These are phyloP conservation scores for Trachythela sp. DNA, from an alignment of 64 coral and sea anemone genomes.

Conservation along the genomic window DNA sequence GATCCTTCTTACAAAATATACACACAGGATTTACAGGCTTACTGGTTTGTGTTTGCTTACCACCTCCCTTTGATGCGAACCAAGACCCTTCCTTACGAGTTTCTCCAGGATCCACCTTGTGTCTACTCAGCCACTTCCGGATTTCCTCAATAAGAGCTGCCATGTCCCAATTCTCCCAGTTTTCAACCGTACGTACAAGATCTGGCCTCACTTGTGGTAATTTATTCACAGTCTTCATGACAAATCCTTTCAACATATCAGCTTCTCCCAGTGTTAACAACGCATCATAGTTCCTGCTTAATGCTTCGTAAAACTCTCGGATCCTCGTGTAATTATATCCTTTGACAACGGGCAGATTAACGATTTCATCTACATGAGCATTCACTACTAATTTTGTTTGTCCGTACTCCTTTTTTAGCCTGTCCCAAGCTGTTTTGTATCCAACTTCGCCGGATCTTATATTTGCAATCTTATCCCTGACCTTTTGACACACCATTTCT, in stretches of 20 bases:
- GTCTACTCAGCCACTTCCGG: background rate
- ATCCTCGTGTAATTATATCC: background rate
- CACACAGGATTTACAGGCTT: background rate
- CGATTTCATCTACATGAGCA: background rate
- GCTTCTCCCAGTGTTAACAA: background rate
- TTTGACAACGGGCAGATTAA: background rate
- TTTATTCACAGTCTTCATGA: background rate
- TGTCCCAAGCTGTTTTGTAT: background rate
- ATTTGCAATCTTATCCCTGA: background rate
- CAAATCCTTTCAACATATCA: background rate
- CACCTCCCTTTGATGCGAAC: background rate
- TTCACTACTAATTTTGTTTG: background rate
- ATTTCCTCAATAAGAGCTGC: background rate
- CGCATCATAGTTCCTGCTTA: background rate
- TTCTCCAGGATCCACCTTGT: background rate
- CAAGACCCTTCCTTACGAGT: background rate
- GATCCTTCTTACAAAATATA: constrained; percentile 4
- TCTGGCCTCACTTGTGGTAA: constrained; percentile 7
- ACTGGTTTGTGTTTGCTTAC: background rate
- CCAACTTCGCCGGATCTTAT: background rate
- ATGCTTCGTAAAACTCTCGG: background rate
- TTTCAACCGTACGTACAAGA: background rate
- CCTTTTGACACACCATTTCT: background rate
- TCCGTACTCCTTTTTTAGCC: background rate
- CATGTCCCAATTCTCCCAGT: background rate